A percentile compares a stretch with the other conserved stretches of the same genome.
Evolutionary conservation across 2,113 vertebrate species (phyloP).

Genomic region (Sander vitreus): DNA sequence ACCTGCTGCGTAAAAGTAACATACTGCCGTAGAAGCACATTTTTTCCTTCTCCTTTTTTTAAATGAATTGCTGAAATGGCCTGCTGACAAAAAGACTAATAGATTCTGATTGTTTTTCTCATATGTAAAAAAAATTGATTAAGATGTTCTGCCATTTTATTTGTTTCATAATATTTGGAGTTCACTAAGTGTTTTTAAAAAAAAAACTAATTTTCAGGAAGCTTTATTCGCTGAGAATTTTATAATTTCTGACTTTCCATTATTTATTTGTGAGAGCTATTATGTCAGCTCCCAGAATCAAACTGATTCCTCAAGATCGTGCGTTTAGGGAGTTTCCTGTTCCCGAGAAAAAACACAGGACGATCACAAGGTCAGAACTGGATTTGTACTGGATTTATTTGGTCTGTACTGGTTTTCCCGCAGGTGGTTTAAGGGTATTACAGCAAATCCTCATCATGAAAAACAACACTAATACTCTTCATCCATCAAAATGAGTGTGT

Average conservation of each 20-base stretch:
- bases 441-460: conserved; percentile 7
- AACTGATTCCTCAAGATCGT: conserved; percentile 10
- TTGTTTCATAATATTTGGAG: not conserved
- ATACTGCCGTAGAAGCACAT: not conserved
- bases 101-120: not conserved
- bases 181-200: not conserved
- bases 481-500: too few species aligned
- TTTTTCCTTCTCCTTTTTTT: not conserved
- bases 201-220: not conserved
- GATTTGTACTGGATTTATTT: conserved; percentile 28
- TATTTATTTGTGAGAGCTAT: not conserved
- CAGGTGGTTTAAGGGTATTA: not conserved
- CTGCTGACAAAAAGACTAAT: not conserved
- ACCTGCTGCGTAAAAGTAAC: conserved; percentile 29
- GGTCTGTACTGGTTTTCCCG: not conserved
- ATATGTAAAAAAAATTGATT: not conserved
- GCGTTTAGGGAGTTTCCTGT: conserved; percentile 26
- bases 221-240: not conserved
- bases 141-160: not conserved
- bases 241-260: not conserved
- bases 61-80: not conserved
- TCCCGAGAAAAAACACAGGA: not conserved
- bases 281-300: not conserved
- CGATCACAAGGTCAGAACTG: conserved; percentile 1
- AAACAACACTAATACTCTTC: not conserved